Conservation (phyloP, 1,140 invertebrate genomes). For the Drosophila nasuta region DNA sequence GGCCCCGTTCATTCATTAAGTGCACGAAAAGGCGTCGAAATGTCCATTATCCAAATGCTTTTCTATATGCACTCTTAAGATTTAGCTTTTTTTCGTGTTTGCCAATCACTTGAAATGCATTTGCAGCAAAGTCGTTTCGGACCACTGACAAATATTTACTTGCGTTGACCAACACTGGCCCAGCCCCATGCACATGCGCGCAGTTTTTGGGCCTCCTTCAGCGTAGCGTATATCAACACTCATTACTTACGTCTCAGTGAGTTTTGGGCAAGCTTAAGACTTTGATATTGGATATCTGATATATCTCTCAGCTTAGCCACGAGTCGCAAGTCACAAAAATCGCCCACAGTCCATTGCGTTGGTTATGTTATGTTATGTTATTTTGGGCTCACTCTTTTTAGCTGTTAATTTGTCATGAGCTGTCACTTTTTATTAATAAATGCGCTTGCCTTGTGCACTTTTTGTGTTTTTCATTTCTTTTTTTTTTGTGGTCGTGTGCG, state of each 20-base stretch:
- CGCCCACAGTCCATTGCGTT: constrained; percentile 65
- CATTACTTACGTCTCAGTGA: constrained; percentile 68
- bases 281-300: constrained; percentile 65
- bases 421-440: constrained; percentile 74
- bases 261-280: constrained; percentile 57
- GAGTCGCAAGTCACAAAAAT: constrained; percentile 54
- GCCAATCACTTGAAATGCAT: constrained; percentile 79
- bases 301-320: constrained; percentile 34
- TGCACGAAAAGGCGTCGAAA: constrained; percentile 68
- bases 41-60: constrained; percentile 54
- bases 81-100: constrained; percentile 54
- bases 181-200: neutral
- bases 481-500: constrained; percentile 25
- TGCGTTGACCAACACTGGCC: constrained; percentile 62
- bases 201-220: constrained; percentile 37
- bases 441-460: constrained; percentile 26
- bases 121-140: constrained; percentile 31
- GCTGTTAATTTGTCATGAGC: constrained; percentile 77
- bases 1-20: constrained; percentile 36
- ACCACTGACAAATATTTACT: constrained; percentile 49
- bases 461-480: neutral
- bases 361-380: constrained; percentile 24
- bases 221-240: constrained; percentile 32
- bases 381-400: constrained; percentile 46
- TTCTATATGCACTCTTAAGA: constrained; percentile 41